Evolutionary conservation across 2,888 invertebrate genomes (phyloP).

Genomic region (Amitus sp.): DNA sequence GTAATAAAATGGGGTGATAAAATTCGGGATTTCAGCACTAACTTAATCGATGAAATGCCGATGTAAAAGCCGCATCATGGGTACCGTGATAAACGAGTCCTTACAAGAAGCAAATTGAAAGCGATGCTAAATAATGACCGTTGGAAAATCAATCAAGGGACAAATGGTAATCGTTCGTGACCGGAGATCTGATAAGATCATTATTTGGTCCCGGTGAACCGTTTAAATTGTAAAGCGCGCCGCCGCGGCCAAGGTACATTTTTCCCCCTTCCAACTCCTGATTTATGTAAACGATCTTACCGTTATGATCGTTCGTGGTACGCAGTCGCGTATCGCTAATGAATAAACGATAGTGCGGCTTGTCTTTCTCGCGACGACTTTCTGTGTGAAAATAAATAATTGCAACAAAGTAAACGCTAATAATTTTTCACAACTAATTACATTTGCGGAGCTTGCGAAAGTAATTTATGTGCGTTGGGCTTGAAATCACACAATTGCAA

Average conservation of each 20-base stretch:
- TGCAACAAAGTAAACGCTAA: constrained; percentile 8
- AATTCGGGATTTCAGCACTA: no score
- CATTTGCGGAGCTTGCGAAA: constrained; percentile 14
- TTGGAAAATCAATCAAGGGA: not conserved
- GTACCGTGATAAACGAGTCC: no score
- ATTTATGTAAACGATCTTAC: constrained; percentile 33
- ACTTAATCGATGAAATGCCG: no score
- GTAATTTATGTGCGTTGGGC: constrained; percentile 31
- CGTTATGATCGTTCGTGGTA: constrained; percentile 15
- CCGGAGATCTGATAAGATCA: constrained; percentile 14
- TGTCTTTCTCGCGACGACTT: constrained; percentile 6
- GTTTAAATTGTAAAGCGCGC: not conserved
- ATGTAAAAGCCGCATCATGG: no score
- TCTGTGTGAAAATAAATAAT: not conserved
- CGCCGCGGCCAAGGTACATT: constrained; percentile 18
- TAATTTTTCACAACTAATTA: constrained; percentile 32
- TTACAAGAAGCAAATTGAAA: no score
- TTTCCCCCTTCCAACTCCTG: constrained; percentile 25
- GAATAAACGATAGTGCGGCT: constrained; percentile 28
- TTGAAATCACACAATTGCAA: constrained; percentile 30
- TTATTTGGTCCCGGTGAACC: constrained; percentile 10
- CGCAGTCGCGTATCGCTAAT: constrained; percentile 15
- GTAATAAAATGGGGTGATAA: no score
- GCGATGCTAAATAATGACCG: no score
- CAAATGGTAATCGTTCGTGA: not conserved